These are phyloP conservation scores for Anastrepha ludens DNA, from an alignment of 1,140 invertebrate species.

Conservation along the genomic window DNA sequence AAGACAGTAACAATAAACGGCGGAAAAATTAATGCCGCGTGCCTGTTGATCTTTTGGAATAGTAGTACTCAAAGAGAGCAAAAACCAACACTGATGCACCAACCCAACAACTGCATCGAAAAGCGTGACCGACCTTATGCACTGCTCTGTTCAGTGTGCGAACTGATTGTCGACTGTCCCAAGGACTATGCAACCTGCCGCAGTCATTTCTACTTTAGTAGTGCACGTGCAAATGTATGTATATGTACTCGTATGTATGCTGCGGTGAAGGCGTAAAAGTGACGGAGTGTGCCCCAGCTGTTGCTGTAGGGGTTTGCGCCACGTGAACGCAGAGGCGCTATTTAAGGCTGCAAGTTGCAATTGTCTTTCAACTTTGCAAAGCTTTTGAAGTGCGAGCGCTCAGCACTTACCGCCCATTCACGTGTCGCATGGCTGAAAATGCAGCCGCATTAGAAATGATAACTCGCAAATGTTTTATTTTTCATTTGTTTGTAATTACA, in stretches of 20 bases:
- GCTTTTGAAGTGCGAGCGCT: slow-evolving; percentile 23
- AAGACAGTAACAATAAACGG: slow-evolving; percentile 46
- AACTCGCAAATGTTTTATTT: slow-evolving; percentile 55
- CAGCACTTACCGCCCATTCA: slow-evolving; percentile 48
- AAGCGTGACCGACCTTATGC: slow-evolving; percentile 43
- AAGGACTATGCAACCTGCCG: slow-evolving; percentile 11
- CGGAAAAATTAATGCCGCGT: slow-evolving; percentile 70
- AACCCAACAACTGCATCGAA: not conserved
- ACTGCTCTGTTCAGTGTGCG: not conserved
- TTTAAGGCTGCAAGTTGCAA: slow-evolving; percentile 31
- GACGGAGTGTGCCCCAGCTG: slow-evolving; percentile 39
- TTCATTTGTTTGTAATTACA: slow-evolving; percentile 73
- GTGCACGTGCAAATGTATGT: not conserved
- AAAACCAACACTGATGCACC: not conserved
- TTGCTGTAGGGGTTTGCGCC: not conserved
- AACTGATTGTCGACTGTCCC: slow-evolving; percentile 27
- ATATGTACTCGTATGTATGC: not conserved
- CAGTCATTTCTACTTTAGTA: not conserved
- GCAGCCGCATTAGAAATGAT: slow-evolving; percentile 17
- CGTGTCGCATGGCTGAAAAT: slow-evolving; percentile 4
- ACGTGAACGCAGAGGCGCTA: not conserved
- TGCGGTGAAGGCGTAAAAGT: slow-evolving; percentile 46
- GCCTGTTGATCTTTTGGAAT: slow-evolving; percentile 59
- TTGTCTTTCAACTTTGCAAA: slow-evolving; percentile 1
- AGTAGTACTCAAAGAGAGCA: slow-evolving; percentile 14